Percentiles rank a stretch among this genome's conserved stretches.
Conservation (phyloP, 2,113 vertebrate genomes). For the Neogobius melanostomus region DNA sequence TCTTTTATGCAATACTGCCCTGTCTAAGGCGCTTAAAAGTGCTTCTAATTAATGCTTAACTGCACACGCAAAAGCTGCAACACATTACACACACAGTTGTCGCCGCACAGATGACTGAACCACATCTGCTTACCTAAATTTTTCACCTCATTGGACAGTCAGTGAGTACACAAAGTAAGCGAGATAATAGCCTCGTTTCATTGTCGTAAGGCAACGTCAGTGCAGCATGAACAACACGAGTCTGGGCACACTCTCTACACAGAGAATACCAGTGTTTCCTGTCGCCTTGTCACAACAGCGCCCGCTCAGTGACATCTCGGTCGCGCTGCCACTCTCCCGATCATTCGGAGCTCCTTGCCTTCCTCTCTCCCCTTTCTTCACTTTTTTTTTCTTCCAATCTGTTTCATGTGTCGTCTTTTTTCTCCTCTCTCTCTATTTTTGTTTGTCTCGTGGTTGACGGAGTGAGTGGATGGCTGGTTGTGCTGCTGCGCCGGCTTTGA, state of each 20-base stretch:
- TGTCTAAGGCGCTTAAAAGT: too few species aligned
- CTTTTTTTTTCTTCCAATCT: conserved; percentile 45
- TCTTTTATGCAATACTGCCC: too few species aligned
- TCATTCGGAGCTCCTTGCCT: conserved; percentile 59
- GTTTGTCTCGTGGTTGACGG: conserved; percentile 75
- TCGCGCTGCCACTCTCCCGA: conserved; percentile 49
- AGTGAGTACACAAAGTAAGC: background rate
- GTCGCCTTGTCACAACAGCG: conserved; percentile 52
- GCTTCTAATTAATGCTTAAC: too few species aligned
- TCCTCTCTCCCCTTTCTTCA: conserved; percentile 32
- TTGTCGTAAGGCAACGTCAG: conserved; percentile 16
- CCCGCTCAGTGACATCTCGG: conserved; percentile 52
- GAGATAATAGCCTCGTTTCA: background rate
- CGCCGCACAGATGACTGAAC: too few species aligned
- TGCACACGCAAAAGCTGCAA: too few species aligned
- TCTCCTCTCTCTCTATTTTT: conserved; percentile 66
- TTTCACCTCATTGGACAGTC: background rate
- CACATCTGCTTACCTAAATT: too few species aligned
- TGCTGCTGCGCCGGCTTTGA: conserved; percentile 72
- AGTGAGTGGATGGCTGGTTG: conserved; percentile 66
- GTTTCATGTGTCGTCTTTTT: conserved; percentile 63
- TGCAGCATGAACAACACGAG: conserved; percentile 49
- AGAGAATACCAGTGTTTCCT: conserved; percentile 44
- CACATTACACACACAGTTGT: too few species aligned
- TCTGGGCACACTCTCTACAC: conserved; percentile 23